Evolutionary conservation across 2,113 vertebrate species (phyloP).

Genomic region (Fulmarus glacialis): DNA sequence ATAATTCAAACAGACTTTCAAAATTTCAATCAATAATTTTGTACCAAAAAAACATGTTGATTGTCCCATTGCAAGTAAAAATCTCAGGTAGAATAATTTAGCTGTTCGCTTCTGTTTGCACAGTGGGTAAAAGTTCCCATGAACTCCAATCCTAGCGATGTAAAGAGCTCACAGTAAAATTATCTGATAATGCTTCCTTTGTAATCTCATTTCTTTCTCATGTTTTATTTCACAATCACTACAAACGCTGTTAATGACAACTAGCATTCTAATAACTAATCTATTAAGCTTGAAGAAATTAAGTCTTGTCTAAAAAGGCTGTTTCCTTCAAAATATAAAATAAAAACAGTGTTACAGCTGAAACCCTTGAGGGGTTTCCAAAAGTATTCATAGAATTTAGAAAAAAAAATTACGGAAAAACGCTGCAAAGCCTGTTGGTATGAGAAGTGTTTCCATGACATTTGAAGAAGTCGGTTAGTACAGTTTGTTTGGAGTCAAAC

Average conservation of each 20-base stretch:
- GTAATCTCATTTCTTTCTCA: background rate
- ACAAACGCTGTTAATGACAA: background rate
- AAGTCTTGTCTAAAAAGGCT: background rate
- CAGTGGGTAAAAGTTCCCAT: background rate
- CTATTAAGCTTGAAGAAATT: background rate
- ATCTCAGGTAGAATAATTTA: background rate
- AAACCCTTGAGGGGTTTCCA: background rate
- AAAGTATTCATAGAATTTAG: background rate
- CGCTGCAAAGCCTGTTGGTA: background rate
- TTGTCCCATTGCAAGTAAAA: background rate
- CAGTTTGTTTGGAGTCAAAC: slow-evolving; percentile 42
- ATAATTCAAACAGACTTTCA: background rate
- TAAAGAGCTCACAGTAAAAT: background rate
- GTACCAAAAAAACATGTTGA: background rate
- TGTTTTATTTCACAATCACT: background rate
- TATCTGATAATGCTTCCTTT: background rate
- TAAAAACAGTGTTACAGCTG: background rate
- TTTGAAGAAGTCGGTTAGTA: slow-evolving; percentile 7
- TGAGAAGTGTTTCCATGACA: slow-evolving; percentile 17
- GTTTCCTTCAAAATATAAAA: background rate
- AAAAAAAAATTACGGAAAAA: background rate
- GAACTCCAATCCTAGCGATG: background rate
- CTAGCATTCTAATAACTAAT: background rate
- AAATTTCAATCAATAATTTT: background rate
- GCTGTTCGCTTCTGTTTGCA: background rate